Percentiles rank a stretch among this genome's conserved stretches.
These are phyloP conservation scores for Hydrophis major DNA, from an alignment of 2,797 vertebrate species.

Conservation along the genomic window DNA sequence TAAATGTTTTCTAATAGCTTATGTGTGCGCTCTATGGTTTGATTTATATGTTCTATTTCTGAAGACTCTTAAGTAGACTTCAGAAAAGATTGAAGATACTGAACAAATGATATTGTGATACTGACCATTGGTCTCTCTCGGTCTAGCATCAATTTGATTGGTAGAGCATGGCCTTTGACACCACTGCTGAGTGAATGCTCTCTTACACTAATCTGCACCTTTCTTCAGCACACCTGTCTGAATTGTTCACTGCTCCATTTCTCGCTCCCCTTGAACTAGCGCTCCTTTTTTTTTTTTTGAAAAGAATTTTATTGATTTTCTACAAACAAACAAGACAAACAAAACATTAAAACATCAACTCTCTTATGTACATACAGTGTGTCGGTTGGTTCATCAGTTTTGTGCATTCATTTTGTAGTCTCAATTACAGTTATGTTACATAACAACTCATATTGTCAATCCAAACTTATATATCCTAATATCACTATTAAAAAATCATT, in stretches of 20 bases:
- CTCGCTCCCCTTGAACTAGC: neutral
- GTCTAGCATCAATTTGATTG: neutral
- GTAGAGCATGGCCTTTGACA: neutral
- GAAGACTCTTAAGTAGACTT: neutral
- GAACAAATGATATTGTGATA: neutral
- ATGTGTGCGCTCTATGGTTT: neutral
- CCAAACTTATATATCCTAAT: no score
- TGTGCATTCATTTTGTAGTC: no score
- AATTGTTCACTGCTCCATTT: neutral
- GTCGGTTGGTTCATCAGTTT: no score
- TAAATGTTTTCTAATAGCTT: neutral
- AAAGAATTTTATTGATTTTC: no score
- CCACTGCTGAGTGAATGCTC: neutral
- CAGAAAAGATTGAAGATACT: neutral
- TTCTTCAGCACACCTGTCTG: neutral
- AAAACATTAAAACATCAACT: no score
- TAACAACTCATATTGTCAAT: no score
- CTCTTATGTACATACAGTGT: no score
- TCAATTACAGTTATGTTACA: no score
- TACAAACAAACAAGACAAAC: no score
- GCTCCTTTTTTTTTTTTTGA: neutral
- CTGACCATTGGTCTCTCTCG: neutral
- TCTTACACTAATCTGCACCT: neutral
- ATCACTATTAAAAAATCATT: no score
- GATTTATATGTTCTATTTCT: neutral